Evolutionary conservation across 2,888 invertebrate genomes (phyloP), one percentile per base, ranked within the genome.

Genomic region (Drosophila pseudotalamancana): DNA sequence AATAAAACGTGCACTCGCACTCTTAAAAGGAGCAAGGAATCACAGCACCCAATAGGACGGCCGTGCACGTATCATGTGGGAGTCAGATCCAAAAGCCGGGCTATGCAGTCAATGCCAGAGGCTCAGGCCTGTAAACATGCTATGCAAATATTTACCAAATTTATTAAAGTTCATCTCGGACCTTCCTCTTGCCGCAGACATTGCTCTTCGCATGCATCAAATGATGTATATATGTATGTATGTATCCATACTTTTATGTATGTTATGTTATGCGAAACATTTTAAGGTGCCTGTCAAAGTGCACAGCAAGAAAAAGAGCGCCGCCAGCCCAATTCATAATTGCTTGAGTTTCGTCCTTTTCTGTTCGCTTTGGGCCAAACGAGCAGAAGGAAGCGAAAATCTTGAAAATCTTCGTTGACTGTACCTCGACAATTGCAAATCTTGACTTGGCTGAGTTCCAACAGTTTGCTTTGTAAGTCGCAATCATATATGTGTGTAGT

Each of bases 1-100:
- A 75, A 82, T 82, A 82, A 82, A 82, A 82, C 77, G 82, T 82
- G 82, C 72, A 79, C 67, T 78, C 65, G 65, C 77, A 66, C 72
- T 64, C 67, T 21, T 48, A 56, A 54, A 43, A 29, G 50, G 37
- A 51, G 70, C 57, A 64, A 54, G 40, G 76, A 79, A 79, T 79
- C 79, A 76, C 73, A 66, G 77, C 76, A 53, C 60, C 65, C 68
- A 74, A 74, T 77, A 62, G 71, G 19, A 62, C 37, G 72, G 53
- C 60, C 48, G 43, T 61, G 75, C 72, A 68, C 75, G 76, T 72
- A 62, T 43, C 53, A 51, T 72, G 72, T 48, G 59, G 72, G 72
- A 42, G 67, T 48, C 37, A 25, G 42, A 55, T 32, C 43, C 43
- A 19, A 29, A 35, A 29, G 48, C 18, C 16, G 50, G 45, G 31